Conservation (phyloP, 2,888 invertebrate species). For the Vannuccia rotundouncinata region DNA sequence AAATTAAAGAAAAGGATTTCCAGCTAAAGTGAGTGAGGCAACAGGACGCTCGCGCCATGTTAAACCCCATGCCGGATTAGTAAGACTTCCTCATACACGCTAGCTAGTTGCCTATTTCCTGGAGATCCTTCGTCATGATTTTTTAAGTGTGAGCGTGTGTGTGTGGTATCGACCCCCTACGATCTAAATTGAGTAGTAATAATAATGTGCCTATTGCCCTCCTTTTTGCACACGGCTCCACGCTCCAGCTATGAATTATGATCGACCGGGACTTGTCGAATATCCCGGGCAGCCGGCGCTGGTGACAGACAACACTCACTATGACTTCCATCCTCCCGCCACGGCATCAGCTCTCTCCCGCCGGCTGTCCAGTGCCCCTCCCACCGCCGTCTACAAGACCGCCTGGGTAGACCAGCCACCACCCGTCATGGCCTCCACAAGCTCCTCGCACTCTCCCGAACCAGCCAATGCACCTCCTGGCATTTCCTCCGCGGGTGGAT, state of each 20-base stretch:
- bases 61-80: constrained; percentile 18
- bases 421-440: background rate
- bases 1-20: background rate
- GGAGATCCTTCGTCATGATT: no score
- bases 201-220: background rate
- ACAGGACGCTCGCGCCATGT: background rate
- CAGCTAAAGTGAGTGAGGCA: background rate
- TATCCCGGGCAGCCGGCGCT: background rate
- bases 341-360: background rate
- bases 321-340: constrained; percentile 16
- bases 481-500: background rate
- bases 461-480: background rate
- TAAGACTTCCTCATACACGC: background rate
- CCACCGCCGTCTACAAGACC: constrained; percentile 6
- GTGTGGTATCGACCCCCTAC: background rate
- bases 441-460: background rate
- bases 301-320: background rate
- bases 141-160: background rate
- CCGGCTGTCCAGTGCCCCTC: background rate
- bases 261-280: background rate
- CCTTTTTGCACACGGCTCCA: background rate
- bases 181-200: background rate
- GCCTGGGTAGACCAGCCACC: no score
- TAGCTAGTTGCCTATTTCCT: background rate
- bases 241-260: constrained; percentile 9